Base-by-base conservation (phyloP, 2,797 vertebrate species). In the Chrosomus eos region DNA sequence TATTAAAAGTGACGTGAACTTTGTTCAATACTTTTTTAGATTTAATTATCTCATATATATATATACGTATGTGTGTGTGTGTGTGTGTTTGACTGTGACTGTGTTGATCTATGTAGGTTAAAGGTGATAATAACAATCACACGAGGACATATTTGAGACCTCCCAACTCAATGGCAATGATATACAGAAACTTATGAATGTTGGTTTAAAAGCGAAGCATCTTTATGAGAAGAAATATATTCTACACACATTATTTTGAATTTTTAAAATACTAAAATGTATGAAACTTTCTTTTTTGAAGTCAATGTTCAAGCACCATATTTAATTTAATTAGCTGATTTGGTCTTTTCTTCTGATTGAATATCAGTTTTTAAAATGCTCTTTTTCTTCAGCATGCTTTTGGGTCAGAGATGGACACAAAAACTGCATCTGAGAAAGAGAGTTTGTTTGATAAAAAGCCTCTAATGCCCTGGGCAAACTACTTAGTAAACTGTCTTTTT, bases 381-480 rank as follows among this genome's bases (percentile, higher is more conserved):
- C 26, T 48, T 83, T 66, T 83, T 55, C 7, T 36, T 55, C 33
- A 31, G 72, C 60, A 76, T 76, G 60, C 72, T 67, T 66, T 73
- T 45, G 53, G 68, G 11, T 82, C 68, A 82, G n/a, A 60, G 68
- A 82, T 31, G 33, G 40, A 64, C 58, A 48, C 58, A 51, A 62
- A 48, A 66, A 67, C 72, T 21, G 60, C n/a, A 53, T 26, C 71
- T 36, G 71, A 75, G 28, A 72, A 55, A 75, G 58, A 82, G 7
- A 48, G 19, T 48, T 19, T 74, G 64, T 43, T 31, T 83, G 40
- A 48, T 36, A 40, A 75, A 76, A 66, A 82, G 80, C 80, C 33
- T 82, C 36, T 33, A 60, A 82, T 31, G 80, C 67, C 67, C 51
- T 43, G 3, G 53, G 67, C 66, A 73, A 82, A 82, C 21, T 31